Base-by-base conservation (phyloP, 2,113 vertebrate species). In the Proterorhinus semilunaris region DNA sequence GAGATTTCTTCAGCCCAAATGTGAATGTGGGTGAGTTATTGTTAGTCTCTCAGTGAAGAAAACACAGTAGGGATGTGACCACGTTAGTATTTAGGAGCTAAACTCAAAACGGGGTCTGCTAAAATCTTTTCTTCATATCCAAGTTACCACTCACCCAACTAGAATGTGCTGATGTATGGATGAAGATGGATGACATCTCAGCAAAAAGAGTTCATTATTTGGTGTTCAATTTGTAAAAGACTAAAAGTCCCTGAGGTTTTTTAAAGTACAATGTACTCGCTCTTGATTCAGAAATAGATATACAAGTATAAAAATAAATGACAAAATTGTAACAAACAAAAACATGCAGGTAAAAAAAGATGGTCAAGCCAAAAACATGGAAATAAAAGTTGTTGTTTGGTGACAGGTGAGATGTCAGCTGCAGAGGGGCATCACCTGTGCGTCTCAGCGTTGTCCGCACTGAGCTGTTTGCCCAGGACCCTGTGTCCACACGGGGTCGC, bases 401-500 rank as follows among this genome's bases (percentile, higher is more conserved):
- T n/a, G 63, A 21, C 49, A 4, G 42, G 57, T 79, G 50, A 65
- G 62, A 36, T 65, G 61, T 55, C 27, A 36, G 72, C 46, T 13
- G 57, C 2, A 54, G 67, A 16, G 48, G 65, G 78, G 79, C 45
- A 75, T 91, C 79, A 99, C 98, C 98, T 98, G 94, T 98, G 97
- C 7, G 94, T 93, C 85, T 99, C 98, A 0, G 98, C 97, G 27
- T 96, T 97, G 93, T 99, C 98, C 0, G 98, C 96, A 2, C 96
- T 99, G 80, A 99, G 93, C 90, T 99, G 98, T 92, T 99, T 99
- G 84, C 96, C 97, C 8, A 98, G 91, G 62, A 96, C 96, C 72
- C 96, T 72, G 92, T 98, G 98, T 66, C 93, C 93, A 0, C 96
- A 96, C 45, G 96, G 91, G 6, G 94, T 93, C 61, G 96, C 92